phyloP scores from a whole-genome alignment of 2,113 vertebrate species.

The Oncorhynchus keta region DNA sequence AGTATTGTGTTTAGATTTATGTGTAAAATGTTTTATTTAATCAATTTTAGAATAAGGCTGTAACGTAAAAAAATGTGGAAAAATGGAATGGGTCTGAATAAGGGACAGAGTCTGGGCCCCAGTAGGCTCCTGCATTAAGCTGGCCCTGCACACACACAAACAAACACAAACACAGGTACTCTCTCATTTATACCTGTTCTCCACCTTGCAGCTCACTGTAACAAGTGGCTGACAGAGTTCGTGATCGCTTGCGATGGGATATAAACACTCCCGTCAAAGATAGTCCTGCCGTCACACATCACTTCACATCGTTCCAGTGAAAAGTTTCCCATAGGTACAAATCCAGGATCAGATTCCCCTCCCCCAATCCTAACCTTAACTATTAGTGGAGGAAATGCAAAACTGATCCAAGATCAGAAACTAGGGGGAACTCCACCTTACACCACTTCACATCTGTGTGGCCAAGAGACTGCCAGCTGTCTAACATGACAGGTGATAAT shows the following conservation, averaged over 20 bases:
- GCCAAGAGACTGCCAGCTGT: slow-evolving; percentile 32
- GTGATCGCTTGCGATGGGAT: slow-evolving; percentile 2
- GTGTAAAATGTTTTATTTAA: too few relatives aligned
- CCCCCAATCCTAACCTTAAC: too few relatives aligned
- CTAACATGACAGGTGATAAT: slow-evolving; percentile 50
- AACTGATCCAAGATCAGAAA: neutral
- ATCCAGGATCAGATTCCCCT: too few relatives aligned
- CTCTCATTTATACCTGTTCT: neutral
- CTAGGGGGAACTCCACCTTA: neutral
- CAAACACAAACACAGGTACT: neutral
- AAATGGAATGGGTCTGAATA: too few relatives aligned
- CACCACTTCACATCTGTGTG: neutral
- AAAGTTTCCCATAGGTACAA: too few relatives aligned
- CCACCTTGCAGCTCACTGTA: neutral
- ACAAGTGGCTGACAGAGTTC: neutral
- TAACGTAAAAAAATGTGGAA: too few relatives aligned
- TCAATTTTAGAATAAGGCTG: too few relatives aligned
- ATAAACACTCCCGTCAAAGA: slow-evolving; percentile 6
- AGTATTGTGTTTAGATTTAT: too few relatives aligned
- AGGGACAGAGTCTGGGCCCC: too few relatives aligned
- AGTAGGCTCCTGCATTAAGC: neutral
- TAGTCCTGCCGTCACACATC: neutral
- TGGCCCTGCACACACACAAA: neutral
- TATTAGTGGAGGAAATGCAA: too few relatives aligned
- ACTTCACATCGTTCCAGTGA: neutral